Conservation (phyloP, 2,113 vertebrate genomes). For the Meleagris gallopavo region DNA sequence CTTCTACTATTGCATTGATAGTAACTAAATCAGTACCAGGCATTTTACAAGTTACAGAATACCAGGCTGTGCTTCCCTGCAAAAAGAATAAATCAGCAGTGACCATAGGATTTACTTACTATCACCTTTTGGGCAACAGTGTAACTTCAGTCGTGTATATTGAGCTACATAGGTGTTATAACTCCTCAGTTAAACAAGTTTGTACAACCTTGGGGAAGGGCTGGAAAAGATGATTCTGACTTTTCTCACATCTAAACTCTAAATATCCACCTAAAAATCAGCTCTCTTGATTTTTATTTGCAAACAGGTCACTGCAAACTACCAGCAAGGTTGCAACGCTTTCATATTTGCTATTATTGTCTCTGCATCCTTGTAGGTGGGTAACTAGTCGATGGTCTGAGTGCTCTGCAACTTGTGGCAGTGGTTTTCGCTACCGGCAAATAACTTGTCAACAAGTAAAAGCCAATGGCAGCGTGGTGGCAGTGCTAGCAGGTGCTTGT, state of each 20-base stretch:
- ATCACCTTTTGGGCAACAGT: background rate
- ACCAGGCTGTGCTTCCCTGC: background rate
- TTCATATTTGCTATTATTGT: background rate
- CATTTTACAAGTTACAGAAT: background rate
- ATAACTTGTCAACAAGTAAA: constrained; percentile 78
- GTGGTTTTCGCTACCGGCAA: constrained; percentile 79
- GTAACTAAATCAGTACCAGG: background rate
- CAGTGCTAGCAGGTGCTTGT: constrained; percentile 63
- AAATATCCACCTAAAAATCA: background rate
- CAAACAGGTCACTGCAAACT: fast-evolving
- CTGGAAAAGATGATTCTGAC: background rate
- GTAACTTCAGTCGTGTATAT: background rate
- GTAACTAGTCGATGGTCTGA: constrained; percentile 78
- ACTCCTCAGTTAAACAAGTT: background rate
- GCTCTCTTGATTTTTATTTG: background rate
- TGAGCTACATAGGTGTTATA: background rate
- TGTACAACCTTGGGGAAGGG: background rate
- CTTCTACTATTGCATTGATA: background rate
- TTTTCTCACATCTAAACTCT: background rate
- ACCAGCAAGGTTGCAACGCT: fast-evolving
- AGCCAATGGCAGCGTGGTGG: constrained; percentile 50
- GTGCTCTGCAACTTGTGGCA: constrained; percentile 85
- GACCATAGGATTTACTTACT: background rate
- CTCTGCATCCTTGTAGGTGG: constrained; percentile 79
- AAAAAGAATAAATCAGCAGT: background rate